These are phyloP conservation scores for Chaetops frenatus DNA, from an alignment of 2,113 vertebrate genomes.

Conservation along the genomic window DNA sequence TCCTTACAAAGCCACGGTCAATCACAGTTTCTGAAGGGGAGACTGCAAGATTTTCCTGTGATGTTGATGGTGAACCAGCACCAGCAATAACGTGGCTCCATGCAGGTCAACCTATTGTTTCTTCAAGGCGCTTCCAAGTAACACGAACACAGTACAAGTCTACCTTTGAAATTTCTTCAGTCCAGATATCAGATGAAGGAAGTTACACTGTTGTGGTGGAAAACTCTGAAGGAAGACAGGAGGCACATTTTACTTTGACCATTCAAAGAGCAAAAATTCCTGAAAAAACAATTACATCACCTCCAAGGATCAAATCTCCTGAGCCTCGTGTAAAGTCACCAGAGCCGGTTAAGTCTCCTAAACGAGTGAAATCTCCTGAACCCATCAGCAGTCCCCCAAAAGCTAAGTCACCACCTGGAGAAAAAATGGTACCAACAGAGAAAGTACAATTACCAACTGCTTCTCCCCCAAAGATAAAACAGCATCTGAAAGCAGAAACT, in stretches of 20 bases:
- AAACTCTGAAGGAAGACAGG: conserved; percentile 88
- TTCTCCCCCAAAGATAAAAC: conserved; percentile 82
- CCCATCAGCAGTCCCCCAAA: conserved; percentile 74
- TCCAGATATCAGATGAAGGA: conserved; percentile 89
- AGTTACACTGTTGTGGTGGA: conserved; percentile 85
- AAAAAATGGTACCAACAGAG: conserved; percentile 72
- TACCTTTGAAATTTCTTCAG: conserved; percentile 85
- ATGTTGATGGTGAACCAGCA: conserved; percentile 89
- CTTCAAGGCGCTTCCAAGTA: conserved; percentile 80
- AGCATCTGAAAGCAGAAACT: conserved; percentile 81
- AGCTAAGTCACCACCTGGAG: conserved; percentile 74
- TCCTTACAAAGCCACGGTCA: conserved; percentile 88
- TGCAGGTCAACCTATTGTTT: conserved; percentile 72
- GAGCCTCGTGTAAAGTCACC: conserved; percentile 81
- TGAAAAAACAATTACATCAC: conserved; percentile 75
- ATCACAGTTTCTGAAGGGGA: conserved; percentile 86
- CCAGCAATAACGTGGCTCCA: conserved; percentile 86
- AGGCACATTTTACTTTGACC: conserved; percentile 86
- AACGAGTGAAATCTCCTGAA: conserved; percentile 84
- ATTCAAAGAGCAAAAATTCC: conserved; percentile 78
- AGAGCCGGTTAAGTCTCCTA: conserved; percentile 82
- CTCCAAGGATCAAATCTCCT: conserved; percentile 82
- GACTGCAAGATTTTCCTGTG: conserved; percentile 85
- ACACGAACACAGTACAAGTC: conserved; percentile 83
- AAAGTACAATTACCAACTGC: conserved; percentile 66